Conservation (phyloP, 2,888 invertebrate species). For the Mimas tiliae region DNA sequence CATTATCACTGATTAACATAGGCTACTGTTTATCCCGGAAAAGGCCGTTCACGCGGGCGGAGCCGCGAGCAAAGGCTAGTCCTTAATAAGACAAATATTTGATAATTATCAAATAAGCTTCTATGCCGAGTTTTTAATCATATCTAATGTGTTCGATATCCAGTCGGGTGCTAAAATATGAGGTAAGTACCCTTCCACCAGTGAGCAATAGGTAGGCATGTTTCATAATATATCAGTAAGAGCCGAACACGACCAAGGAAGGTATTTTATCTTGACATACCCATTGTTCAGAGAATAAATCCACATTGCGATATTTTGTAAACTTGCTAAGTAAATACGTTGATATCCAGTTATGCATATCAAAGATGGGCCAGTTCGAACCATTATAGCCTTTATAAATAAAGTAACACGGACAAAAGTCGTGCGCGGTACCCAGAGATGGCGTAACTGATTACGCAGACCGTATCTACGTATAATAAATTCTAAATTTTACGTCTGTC, state of each 20-base stretch:
- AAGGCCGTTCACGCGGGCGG: too few relatives aligned
- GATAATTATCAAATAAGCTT: too few relatives aligned
- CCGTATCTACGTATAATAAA: conserved; percentile 16
- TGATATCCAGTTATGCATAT: conserved; percentile 24
- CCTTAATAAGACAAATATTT: too few relatives aligned
- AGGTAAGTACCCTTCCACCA: too few relatives aligned
- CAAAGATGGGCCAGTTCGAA: not conserved
- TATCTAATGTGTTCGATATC: too few relatives aligned
- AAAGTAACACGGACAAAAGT: not conserved
- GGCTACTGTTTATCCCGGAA: too few relatives aligned
- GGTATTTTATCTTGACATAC: conserved; percentile 39
- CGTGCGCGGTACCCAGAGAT: not conserved
- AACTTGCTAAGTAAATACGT: conserved; percentile 26
- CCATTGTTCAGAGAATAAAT: conserved; percentile 39
- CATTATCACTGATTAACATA: too few relatives aligned
- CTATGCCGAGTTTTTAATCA: too few relatives aligned
- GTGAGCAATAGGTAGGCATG: too few relatives aligned
- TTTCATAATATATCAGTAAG: too few relatives aligned
- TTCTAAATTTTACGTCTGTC: conserved; percentile 17
- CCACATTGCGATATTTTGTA: conserved; percentile 31
- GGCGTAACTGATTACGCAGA: conserved; percentile 19
- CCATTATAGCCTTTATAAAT: not conserved
- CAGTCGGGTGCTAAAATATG: too few relatives aligned
- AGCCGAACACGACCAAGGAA: conserved; percentile 14
- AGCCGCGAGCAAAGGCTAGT: too few relatives aligned